Base-by-base conservation (phyloP, 1,140 invertebrate genomes). In the Trypoxylus dichotomus region DNA sequence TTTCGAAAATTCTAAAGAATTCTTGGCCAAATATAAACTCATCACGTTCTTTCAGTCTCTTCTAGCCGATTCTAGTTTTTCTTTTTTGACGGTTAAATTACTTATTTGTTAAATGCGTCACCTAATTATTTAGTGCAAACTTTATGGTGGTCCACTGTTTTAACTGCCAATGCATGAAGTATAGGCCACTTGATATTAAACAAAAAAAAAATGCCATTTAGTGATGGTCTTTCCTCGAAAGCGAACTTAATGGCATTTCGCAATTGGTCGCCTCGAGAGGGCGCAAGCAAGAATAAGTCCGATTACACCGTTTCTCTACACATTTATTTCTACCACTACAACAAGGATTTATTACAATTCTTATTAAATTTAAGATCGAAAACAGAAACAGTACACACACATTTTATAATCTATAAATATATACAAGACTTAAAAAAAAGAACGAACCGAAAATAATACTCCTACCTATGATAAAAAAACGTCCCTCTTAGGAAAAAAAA, bases 281-380 rank as follows among this genome's bases (percentile, higher is more conserved):
- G n/a, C 21, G 1, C 24, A 63, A 63, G 3, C 6, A 63, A 25
- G 5, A 63, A 63, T 19, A 25, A 21, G 60, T 63, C 19, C 19
- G 6, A 19, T 63, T 63, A 63, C 25, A 63, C 47, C 47, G 21
- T 58, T 63, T 47, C 3, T 47, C 43, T 47, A 47, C 43, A 47
- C 43, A 47, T 47, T 63, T 63, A 63, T 63, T 63, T 10, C 60
- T 25, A 27, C 32, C 32, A 37, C 60, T 63, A 63, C 60, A 63
- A 11, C 10, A 37, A 63, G 19, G 19, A 63, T 25, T 63, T 63
- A 25, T 63, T 63, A 63, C 60, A 63, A 63, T 63, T 63, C 19
- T 63, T 63, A 63, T 63, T 24, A 63, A 63, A 63, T 63, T 63
- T 63, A 63, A 63, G 60, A 27, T 63, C 60, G 21, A 63, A 63